Evolutionary conservation across 1,140 invertebrate genomes (phyloP).

Genomic region (Dreissena rostriformis): DNA sequence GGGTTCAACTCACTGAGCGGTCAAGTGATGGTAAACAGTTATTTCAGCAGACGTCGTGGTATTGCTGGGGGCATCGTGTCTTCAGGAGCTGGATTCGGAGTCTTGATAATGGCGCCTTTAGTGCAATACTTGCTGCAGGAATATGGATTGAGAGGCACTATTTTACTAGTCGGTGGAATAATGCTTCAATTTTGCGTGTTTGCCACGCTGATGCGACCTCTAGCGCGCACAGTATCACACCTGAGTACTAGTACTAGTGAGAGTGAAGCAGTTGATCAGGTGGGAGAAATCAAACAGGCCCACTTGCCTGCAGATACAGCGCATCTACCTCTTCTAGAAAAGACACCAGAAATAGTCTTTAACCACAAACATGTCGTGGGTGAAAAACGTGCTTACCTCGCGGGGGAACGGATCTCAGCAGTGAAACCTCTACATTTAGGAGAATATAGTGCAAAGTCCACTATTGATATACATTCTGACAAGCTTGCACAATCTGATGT

Average conservation of each 20-base stretch:
- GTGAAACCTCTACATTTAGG: too few relatives aligned
- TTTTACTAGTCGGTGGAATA: slow-evolving; percentile 29
- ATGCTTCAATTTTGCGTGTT: slow-evolving; percentile 36
- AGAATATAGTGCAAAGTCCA: too few relatives aligned
- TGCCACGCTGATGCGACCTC: slow-evolving; percentile 24
- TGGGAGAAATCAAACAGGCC: too few relatives aligned
- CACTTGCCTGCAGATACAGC: neutral
- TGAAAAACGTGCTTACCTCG: too few relatives aligned
- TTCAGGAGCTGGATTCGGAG: slow-evolving; percentile 94
- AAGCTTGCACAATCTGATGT: too few relatives aligned
- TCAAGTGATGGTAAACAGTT: slow-evolving; percentile 92
- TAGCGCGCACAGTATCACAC: neutral
- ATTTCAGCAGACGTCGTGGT: slow-evolving; percentile 93
- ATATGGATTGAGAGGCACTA: slow-evolving; percentile 31
- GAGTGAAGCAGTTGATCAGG: neutral
- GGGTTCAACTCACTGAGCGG: slow-evolving; percentile 94
- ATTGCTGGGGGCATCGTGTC: slow-evolving; percentile 93
- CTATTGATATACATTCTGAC: too few relatives aligned
- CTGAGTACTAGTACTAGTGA: neutral
- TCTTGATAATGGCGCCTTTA: slow-evolving; percentile 84
- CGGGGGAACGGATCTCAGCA: too few relatives aligned
- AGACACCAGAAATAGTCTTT: too few relatives aligned
- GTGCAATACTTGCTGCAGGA: slow-evolving; percentile 7
- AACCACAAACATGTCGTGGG: too few relatives aligned
- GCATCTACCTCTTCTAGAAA: neutral